Evolutionary conservation across 2,113 vertebrate genomes (phyloP).

Genomic region (Podarcis muralis): DNA sequence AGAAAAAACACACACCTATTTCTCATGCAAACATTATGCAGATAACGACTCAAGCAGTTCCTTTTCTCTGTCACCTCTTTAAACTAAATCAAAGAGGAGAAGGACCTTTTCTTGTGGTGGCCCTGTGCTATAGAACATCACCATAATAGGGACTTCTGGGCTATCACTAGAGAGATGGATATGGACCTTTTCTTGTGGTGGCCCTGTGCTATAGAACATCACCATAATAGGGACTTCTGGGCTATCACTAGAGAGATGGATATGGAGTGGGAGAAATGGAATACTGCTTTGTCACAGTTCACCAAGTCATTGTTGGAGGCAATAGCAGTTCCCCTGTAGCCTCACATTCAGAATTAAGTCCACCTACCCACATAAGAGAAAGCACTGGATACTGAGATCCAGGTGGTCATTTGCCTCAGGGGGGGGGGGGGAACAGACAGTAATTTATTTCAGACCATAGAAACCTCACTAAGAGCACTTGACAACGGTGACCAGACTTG

Average conservation of each 20-base stretch:
- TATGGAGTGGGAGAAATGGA: not conserved
- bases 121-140: not conserved
- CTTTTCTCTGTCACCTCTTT: constrained; percentile 1
- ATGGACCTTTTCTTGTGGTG: constrained; percentile 18
- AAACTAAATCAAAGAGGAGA: constrained; percentile 9
- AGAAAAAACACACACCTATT: constrained; percentile 55
- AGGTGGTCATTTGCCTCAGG: not conserved
- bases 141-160: not conserved
- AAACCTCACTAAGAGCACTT: constrained; percentile 24
- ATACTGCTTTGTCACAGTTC: not conserved
- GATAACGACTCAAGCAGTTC: constrained; percentile 44
- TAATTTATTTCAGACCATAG: constrained; percentile 29
- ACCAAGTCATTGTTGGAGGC: not conserved
- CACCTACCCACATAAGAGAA: not conserved
- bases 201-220: not conserved
- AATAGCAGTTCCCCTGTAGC: not conserved
- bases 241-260: constrained; percentile 18
- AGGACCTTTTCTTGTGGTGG: constrained; percentile 22
- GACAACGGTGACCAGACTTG: constrained; percentile 19
- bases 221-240: not conserved
- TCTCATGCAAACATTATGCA: constrained; percentile 33
- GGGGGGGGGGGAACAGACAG: not conserved
- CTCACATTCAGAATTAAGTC: not conserved
- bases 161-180: constrained; percentile 20
- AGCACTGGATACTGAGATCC: not conserved